Percentiles rank a stretch among this genome's conserved stretches.
phyloP scores from a whole-genome alignment of 2,888 invertebrate species.

The Idaea aversata region DNA sequence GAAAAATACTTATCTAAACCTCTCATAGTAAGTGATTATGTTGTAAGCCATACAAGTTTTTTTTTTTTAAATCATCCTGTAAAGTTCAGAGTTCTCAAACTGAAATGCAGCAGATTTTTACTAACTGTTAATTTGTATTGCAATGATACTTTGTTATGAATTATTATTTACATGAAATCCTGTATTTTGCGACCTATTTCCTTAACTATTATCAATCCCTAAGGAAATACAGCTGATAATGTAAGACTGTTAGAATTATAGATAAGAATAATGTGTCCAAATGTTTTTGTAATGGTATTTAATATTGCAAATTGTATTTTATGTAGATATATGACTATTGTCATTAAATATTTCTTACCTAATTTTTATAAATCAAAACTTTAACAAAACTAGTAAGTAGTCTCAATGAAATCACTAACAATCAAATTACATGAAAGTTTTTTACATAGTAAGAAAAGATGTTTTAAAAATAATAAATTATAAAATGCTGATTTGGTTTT shows the following conservation, averaged over 20 bases:
- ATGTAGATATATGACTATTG: neutral
- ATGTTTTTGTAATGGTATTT: neutral
- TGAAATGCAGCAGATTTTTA: too few species aligned
- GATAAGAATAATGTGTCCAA: too few species aligned
- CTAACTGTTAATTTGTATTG: too few species aligned
- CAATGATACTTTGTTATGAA: too few species aligned
- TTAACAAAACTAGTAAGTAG: neutral
- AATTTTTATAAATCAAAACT: neutral
- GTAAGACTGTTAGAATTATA: neutral
- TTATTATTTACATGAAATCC: too few species aligned
- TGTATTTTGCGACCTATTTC: neutral
- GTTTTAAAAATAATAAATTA: neutral
- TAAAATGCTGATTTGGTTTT: conserved; percentile 37
- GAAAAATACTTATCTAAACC: too few species aligned
- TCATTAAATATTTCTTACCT: neutral
- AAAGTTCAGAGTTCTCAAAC: too few species aligned
- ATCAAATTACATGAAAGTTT: neutral
- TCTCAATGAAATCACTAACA: neutral
- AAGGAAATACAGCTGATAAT: neutral
- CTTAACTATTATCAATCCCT: neutral
- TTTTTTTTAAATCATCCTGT: too few species aligned
- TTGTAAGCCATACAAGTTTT: too few species aligned
- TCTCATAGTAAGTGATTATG: too few species aligned
- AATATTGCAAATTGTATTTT: neutral
- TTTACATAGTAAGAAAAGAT: neutral